Conservation (phyloP, 2,797 vertebrate species). For the Sebastes diaconus region DNA sequence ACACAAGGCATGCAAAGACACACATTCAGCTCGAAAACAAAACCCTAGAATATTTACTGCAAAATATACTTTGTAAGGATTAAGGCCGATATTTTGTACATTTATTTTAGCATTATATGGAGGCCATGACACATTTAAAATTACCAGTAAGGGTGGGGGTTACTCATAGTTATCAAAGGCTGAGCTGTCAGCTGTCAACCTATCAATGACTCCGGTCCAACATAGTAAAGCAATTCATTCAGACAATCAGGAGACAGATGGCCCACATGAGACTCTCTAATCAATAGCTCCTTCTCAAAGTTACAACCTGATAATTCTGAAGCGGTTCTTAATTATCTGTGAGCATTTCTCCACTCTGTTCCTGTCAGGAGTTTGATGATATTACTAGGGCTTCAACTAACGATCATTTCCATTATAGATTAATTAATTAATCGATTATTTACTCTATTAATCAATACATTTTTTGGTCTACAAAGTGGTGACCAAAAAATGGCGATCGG, state of each 20-base stretch:
- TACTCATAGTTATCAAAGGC: not conserved
- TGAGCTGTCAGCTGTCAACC: not conserved
- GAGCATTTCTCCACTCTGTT: not conserved
- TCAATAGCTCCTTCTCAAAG: constrained; percentile 31
- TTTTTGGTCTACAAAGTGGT: too few species aligned
- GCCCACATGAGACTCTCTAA: constrained; percentile 31
- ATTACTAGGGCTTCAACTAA: too few species aligned
- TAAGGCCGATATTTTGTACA: not conserved
- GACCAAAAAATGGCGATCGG: too few species aligned
- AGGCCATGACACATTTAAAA: not conserved
- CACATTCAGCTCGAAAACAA: not conserved
- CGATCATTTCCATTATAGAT: too few species aligned
- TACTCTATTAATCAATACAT: too few species aligned
- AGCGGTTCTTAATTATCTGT: constrained; percentile 19
- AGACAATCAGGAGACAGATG: constrained; percentile 19
- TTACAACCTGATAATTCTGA: not conserved
- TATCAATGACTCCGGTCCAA: not conserved
- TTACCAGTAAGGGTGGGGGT: not conserved
- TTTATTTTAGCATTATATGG: not conserved
- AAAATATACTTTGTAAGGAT: not conserved
- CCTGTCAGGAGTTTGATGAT: not conserved
- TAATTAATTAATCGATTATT: too few species aligned
- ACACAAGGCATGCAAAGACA: not conserved
- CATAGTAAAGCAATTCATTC: constrained; percentile 29
- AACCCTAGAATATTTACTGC: not conserved